Evolutionary conservation across 2,113 vertebrate species (phyloP).

Genomic region (Mugil cephalus): DNA sequence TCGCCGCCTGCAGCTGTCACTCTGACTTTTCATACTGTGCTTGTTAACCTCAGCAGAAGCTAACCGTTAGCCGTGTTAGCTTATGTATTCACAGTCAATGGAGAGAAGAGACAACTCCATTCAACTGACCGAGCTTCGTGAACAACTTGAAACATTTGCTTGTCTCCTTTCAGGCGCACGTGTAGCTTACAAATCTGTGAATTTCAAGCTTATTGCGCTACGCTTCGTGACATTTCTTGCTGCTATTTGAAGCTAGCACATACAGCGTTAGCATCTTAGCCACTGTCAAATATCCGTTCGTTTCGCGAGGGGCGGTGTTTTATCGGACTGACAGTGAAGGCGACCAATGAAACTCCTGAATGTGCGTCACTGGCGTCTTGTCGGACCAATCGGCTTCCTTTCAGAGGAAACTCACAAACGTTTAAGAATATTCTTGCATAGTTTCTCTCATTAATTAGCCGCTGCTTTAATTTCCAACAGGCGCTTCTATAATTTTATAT

Average conservation of each 20-base stretch:
- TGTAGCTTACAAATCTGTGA: not conserved
- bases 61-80: constrained; percentile 61
- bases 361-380: fast-evolving
- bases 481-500: fast-evolving
- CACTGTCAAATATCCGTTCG: constrained; percentile 44
- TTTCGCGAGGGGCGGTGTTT: constrained; percentile 15
- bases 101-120: constrained; percentile 6
- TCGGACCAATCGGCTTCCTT: constrained; percentile 42
- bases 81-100: constrained; percentile 44
- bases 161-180: fast-evolving
- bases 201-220: not conserved
- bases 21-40: constrained; percentile 25
- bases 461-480: not conserved
- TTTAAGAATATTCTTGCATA: not conserved
- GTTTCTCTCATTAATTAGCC: not conserved
- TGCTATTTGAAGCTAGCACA: constrained; percentile 33
- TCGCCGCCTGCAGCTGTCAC: constrained; percentile 6
- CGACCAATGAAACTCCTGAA: constrained; percentile 16
- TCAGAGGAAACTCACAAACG: not conserved
- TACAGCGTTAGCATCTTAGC: constrained; percentile 65
- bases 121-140: not conserved
- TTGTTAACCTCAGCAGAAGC: constrained; percentile 26
- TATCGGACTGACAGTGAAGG: not conserved
- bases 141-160: not conserved
- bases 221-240: not conserved